Conservation (phyloP, 1,140 invertebrate genomes). For the Dinothrombium tinctorium region DNA sequence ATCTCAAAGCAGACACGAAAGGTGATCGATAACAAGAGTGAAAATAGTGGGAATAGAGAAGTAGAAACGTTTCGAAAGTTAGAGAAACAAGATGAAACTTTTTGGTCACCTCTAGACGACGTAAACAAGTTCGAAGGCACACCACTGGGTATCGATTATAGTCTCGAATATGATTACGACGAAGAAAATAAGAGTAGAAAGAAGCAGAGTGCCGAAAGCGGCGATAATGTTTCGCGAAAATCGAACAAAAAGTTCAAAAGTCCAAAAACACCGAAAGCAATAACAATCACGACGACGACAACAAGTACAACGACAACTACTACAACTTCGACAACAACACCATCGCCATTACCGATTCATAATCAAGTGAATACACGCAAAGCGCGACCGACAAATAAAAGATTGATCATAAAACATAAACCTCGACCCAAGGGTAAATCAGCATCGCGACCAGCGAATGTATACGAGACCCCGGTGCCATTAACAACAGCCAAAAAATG, state of each 20-base stretch:
- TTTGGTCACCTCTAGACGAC: too few species aligned
- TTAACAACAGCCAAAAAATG: slow-evolving; percentile 43
- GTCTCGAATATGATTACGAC: not conserved
- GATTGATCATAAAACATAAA: slow-evolving; percentile 7
- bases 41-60: too few species aligned
- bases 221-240: not conserved
- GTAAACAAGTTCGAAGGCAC: too few species aligned
- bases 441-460: slow-evolving; percentile 9
- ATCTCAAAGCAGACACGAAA: too few species aligned
- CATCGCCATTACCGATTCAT: not conserved
- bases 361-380: not conserved
- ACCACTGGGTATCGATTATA: too few species aligned
- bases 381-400: slow-evolving; percentile 11
- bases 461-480: slow-evolving; percentile 12
- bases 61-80: too few species aligned
- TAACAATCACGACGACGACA: slow-evolving; percentile 2
- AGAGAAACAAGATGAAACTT: too few species aligned
- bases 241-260: not conserved
- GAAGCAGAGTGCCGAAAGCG: not conserved
- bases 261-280: not conserved
- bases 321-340: not conserved
- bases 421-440: not conserved
- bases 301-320: slow-evolving; percentile 7
- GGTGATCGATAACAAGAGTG: too few species aligned
- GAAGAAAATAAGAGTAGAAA: not conserved